These are phyloP conservation scores for Otocyon megalotis DNA, from an alignment of 2,113 vertebrate species.

Conservation along the genomic window DNA sequence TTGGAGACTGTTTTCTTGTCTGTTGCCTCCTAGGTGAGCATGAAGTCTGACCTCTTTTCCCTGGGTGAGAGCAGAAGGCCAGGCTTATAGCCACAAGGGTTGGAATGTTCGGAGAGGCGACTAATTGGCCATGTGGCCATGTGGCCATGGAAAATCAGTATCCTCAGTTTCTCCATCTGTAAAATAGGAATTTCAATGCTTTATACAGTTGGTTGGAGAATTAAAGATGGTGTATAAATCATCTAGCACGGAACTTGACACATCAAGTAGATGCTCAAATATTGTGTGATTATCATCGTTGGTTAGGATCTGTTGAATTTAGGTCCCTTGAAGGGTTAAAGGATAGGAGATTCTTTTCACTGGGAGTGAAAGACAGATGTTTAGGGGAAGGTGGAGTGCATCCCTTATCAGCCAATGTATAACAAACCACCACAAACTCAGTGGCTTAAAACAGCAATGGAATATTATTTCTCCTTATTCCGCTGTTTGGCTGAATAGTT, in stretches of 20 bases:
- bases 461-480: background rate
- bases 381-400: background rate
- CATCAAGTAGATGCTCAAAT: background rate
- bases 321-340: background rate
- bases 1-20: background rate
- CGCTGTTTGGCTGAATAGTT: background rate
- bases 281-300: background rate
- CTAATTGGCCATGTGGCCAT: background rate
- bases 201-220: slow-evolving; percentile 23
- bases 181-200: background rate
- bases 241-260: background rate
- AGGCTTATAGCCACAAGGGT: background rate
- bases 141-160: background rate
- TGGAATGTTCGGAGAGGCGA: slow-evolving; percentile 1
- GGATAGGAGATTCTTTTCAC: background rate
- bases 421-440: background rate
- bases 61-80: slow-evolving; percentile 48
- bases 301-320: background rate
- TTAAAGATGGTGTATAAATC: background rate
- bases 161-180: slow-evolving; percentile 14
- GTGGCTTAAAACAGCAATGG: background rate
- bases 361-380: background rate
- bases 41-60: slow-evolving; percentile 43
- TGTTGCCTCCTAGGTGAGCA: background rate
- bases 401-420: background rate